These are phyloP conservation scores for Allygus modestus DNA, from an alignment of 2,888 invertebrate genomes.

Conservation along the genomic window DNA sequence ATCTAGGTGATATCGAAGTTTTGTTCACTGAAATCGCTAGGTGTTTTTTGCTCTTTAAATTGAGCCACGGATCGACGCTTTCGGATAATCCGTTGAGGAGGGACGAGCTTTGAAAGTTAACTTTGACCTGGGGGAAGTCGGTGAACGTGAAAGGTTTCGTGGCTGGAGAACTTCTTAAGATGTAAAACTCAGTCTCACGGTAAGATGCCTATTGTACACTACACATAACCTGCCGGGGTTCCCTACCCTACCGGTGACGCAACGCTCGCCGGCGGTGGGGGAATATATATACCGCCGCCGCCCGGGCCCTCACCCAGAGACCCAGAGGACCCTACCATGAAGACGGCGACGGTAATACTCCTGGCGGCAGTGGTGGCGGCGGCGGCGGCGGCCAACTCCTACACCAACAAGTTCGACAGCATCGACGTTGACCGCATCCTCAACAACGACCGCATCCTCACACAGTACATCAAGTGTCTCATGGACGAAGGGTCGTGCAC, in stretches of 20 bases:
- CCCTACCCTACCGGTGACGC: background rate
- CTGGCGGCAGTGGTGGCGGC: constrained; percentile 69
- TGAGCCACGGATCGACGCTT: too few species aligned
- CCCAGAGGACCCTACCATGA: background rate
- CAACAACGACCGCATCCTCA: constrained; percentile 77
- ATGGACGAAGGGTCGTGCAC: constrained; percentile 80
- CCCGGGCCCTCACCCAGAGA: background rate
- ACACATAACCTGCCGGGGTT: background rate
- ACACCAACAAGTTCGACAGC: constrained; percentile 78
- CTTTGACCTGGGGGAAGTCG: too few species aligned
- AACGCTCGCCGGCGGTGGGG: background rate
- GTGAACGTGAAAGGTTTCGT: background rate
- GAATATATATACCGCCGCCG: background rate
- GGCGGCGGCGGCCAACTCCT: constrained; percentile 70
- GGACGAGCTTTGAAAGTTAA: too few species aligned
- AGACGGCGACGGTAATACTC: constrained; percentile 71
- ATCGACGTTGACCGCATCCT: constrained; percentile 80
- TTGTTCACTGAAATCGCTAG: too few species aligned
- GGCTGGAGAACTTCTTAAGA: background rate
- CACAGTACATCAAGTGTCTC: constrained; percentile 80
- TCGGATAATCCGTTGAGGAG: too few species aligned
- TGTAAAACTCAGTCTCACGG: too few species aligned
- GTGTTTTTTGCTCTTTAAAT: too few species aligned
- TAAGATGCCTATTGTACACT: too few species aligned
- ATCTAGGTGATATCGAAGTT: too few species aligned